Percentiles rank a stretch among this genome's conserved stretches.
These are phyloP conservation scores for Scelioninae gen. 2 DNA, from an alignment of 2,888 invertebrate genomes.

Conservation along the genomic window DNA sequence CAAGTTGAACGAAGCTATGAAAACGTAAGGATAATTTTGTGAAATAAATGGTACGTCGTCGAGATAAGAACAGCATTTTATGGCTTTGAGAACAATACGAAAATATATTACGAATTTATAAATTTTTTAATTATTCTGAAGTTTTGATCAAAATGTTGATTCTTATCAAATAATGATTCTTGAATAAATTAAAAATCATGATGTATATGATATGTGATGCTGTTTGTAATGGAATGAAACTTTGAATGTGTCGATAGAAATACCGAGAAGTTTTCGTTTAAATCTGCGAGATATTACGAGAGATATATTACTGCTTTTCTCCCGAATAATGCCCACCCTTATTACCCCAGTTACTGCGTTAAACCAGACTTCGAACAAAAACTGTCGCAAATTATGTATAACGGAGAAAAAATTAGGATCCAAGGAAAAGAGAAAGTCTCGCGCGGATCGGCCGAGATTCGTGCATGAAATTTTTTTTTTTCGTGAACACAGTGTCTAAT, in stretches of 20 bases:
- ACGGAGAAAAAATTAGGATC: conserved; percentile 37
- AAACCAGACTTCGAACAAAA: conserved; percentile 62
- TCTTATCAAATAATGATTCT: too few relatives aligned
- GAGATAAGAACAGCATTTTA: too few relatives aligned
- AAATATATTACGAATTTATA: too few relatives aligned
- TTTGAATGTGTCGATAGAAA: background rate
- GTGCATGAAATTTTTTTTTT: conserved; percentile 65
- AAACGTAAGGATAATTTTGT: too few relatives aligned
- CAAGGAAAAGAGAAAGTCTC: conserved; percentile 30
- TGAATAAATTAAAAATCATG: too few relatives aligned
- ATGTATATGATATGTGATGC: too few relatives aligned
- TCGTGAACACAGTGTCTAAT: conserved; percentile 62
- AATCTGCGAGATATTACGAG: conserved; percentile 21
- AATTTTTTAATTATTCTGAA: too few relatives aligned
- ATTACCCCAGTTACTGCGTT: conserved; percentile 67
- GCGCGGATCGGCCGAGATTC: conserved; percentile 60
- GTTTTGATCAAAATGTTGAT: too few relatives aligned
- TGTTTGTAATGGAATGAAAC: too few relatives aligned
- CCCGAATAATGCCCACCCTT: conserved; percentile 62
- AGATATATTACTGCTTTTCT: conserved; percentile 60
- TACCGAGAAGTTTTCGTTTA: background rate
- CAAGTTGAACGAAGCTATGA: too few relatives aligned
- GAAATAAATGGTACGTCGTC: too few relatives aligned
- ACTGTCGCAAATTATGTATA: conserved; percentile 66
- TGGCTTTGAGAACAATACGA: too few relatives aligned